Percentiles rank a stretch among this genome's conserved stretches.
Conservation (phyloP, 2,113 vertebrate genomes). For the Tringa solitaria region DNA sequence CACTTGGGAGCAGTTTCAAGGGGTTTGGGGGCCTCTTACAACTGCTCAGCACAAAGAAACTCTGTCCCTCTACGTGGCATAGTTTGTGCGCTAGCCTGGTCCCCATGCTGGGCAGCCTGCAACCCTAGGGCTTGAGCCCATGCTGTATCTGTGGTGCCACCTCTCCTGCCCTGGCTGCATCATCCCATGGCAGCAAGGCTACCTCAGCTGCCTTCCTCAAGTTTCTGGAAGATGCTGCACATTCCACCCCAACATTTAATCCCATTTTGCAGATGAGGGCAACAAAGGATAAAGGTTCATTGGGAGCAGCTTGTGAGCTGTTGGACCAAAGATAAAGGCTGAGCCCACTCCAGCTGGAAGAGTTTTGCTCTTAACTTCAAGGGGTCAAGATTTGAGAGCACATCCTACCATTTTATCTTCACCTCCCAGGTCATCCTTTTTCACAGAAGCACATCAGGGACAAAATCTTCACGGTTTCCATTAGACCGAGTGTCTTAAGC, state of each 20-base stretch:
- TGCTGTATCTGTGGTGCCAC: fast-evolving
- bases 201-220: background rate
- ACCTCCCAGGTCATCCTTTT: background rate
- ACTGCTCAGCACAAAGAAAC: background rate
- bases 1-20: background rate
- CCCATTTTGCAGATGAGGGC: background rate
- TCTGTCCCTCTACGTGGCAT: background rate
- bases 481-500: background rate
- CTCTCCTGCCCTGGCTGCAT: background rate
- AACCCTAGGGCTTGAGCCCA: background rate
- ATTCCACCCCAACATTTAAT: background rate
- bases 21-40: background rate
- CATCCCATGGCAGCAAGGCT: background rate
- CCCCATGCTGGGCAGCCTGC: background rate
- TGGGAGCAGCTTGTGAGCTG: background rate
- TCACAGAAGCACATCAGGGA: background rate
- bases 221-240: background rate
- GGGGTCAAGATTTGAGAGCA: background rate
- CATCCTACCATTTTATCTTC: background rate
- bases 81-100: too few species aligned
- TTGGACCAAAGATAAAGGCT: background rate
- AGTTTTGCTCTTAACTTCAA: conserved; percentile 6
- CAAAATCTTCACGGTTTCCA: background rate
- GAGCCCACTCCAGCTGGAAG: background rate
- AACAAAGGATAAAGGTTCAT: background rate